Evolutionary conservation across 2,113 vertebrate species (phyloP).

Genomic region (Embiotoca jacksoni): DNA sequence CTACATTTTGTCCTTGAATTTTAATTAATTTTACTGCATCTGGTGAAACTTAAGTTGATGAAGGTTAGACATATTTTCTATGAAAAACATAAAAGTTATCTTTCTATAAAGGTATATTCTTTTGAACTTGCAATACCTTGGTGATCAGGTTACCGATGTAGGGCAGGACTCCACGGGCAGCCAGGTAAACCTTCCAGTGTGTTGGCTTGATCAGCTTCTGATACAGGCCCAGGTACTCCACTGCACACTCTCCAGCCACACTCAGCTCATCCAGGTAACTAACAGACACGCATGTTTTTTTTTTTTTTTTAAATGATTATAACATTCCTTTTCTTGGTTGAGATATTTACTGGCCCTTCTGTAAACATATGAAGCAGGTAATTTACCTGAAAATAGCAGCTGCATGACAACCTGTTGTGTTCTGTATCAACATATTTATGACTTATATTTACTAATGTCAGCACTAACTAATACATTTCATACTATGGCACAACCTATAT

Average conservation of each 20-base stretch:
- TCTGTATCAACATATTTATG: neutral
- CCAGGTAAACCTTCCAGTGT: slow-evolving; percentile 98
- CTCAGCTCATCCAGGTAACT: slow-evolving; percentile 98
- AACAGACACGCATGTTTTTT: slow-evolving; percentile 10
- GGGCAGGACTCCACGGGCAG: slow-evolving; percentile 95
- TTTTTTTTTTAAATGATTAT: neutral
- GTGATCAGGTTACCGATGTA: slow-evolving; percentile 98
- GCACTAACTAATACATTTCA: neutral
- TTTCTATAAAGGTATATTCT: neutral
- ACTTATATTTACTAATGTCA: neutral
- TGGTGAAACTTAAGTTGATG: neutral
- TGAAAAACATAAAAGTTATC: too few relatives aligned
- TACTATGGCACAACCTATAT: too few relatives aligned
- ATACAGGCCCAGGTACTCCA: slow-evolving; percentile 95
- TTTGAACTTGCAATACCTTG: slow-evolving; percentile 85
- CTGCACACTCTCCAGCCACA: slow-evolving; percentile 95
- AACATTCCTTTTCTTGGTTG: neutral
- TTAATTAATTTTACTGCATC: neutral
- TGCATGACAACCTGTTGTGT: too few relatives aligned
- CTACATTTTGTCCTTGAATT: neutral
- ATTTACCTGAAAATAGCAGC: neutral
- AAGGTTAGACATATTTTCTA: too few relatives aligned
- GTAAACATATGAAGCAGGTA: neutral
- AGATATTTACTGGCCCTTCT: neutral
- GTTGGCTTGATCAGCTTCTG: slow-evolving; percentile 97